A percentile compares a stretch with the other conserved stretches of the same genome.
These are phyloP conservation scores for Chromis chromis DNA, from an alignment of 2,797 vertebrate genomes.

Conservation along the genomic window DNA sequence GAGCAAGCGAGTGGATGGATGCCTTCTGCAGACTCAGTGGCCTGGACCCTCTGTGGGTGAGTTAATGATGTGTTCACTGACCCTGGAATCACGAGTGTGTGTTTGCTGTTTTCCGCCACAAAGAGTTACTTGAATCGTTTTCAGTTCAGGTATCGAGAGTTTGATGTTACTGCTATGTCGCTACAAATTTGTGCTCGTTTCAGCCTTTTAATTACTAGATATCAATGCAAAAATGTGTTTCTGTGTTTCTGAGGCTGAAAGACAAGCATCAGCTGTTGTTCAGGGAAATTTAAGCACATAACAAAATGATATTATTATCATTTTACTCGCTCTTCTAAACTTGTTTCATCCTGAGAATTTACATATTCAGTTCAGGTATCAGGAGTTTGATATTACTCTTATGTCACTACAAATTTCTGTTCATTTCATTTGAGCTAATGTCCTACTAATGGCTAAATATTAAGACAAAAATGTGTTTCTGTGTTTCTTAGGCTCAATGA, in stretches of 20 bases:
- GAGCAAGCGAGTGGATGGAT: conserved; percentile 84
- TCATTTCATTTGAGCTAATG: neutral
- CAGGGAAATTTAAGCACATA: neutral
- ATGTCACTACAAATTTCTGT: neutral
- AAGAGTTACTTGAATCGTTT: neutral
- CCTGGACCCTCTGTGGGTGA: conserved; percentile 88
- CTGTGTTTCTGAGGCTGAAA: neutral
- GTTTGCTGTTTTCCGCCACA: neutral
- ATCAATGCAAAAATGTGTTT: neutral
- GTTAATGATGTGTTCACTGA: conserved; percentile 67
- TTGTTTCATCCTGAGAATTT: neutral
- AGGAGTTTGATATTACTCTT: neutral
- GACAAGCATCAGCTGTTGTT: neutral
- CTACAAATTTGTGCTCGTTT: neutral
- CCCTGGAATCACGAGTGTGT: conserved; percentile 17
- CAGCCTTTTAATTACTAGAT: neutral
- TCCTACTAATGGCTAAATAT: neutral
- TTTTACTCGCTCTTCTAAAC: neutral
- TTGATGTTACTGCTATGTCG: neutral
- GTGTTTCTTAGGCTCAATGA: neutral
- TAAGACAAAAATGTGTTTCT: too few relatives aligned
- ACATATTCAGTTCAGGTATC: neutral
- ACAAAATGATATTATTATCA: neutral
- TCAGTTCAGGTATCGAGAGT: neutral
- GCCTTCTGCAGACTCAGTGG: conserved; percentile 88